These are phyloP conservation scores for Thunnus thynnus DNA, from an alignment of 2,113 vertebrate genomes.

Conservation along the genomic window DNA sequence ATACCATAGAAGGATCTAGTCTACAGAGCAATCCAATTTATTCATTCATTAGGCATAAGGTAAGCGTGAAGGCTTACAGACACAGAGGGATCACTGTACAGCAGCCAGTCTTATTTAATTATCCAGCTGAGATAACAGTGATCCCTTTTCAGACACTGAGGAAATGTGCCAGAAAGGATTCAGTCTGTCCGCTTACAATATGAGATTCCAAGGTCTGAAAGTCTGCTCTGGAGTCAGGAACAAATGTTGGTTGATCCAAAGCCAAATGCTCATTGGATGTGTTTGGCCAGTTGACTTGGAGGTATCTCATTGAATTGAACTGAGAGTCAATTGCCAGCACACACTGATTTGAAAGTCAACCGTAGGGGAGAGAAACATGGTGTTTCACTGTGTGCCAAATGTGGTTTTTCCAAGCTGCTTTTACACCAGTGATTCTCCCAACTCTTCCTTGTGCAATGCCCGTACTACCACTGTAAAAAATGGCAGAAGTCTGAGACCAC, in stretches of 20 bases:
- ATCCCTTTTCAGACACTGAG: conserved; percentile 33
- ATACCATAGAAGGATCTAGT: conserved; percentile 38
- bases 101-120: conserved; percentile 52
- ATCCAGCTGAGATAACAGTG: conserved; percentile 53
- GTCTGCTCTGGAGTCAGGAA: conserved; percentile 2
- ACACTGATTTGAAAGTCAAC: conserved; percentile 14
- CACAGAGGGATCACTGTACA: conserved; percentile 42
- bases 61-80: conserved; percentile 48
- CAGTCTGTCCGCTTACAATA: background rate
- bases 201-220: conserved; percentile 21
- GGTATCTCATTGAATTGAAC: background rate
- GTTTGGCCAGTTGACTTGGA: conserved; percentile 20
- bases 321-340: conserved; percentile 1
- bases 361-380: background rate
- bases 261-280: conserved; percentile 29
- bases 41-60: conserved; percentile 44
- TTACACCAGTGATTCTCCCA: background rate
- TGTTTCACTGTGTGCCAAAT: background rate
- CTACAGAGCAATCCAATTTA: conserved; percentile 31
- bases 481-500: too few species aligned
- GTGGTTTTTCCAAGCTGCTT: background rate
- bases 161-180: conserved; percentile 18
- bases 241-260: conserved; percentile 25
- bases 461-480: background rate
- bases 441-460: background rate